Evolutionary conservation across 2,113 vertebrate genomes (phyloP).

Genomic region (Cyprinodon variegatus): DNA sequence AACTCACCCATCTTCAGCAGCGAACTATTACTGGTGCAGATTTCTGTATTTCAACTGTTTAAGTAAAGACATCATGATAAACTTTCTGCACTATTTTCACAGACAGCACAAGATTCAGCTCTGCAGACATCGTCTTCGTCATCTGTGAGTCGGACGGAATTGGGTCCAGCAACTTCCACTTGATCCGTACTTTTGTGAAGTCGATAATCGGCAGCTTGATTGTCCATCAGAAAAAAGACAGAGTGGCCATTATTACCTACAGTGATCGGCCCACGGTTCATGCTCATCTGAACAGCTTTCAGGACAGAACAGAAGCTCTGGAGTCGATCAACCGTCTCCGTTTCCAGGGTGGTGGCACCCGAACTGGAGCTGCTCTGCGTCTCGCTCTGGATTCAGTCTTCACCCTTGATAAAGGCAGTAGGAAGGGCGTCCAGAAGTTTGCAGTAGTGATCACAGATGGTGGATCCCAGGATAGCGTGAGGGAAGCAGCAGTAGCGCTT

Average conservation of each 20-base stretch:
- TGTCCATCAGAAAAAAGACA: constrained; percentile 44
- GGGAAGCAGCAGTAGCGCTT: constrained; percentile 60
- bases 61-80: neutral
- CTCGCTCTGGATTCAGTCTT: constrained; percentile 74
- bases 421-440: constrained; percentile 73
- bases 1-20: neutral
- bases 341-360: constrained; percentile 55
- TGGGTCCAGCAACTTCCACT: constrained; percentile 54
- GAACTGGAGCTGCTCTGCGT: constrained; percentile 76
- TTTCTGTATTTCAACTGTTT: neutral
- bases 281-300: constrained; percentile 74
- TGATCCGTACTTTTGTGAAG: constrained; percentile 72
- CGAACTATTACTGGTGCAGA: neutral
- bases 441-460: constrained; percentile 80
- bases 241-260: constrained; percentile 80
- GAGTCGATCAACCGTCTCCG: constrained; percentile 73
- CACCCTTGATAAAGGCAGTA: constrained; percentile 39
- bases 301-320: constrained; percentile 65
- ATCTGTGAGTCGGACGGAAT: constrained; percentile 77
- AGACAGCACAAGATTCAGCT: constrained; percentile 73
- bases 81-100: constrained; percentile 9
- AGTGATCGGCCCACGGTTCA: constrained; percentile 41
- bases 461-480: constrained; percentile 72
- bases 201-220: constrained; percentile 69
- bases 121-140: constrained; percentile 82